These are phyloP conservation scores for Dusona sp. DNA, from an alignment of 2,888 invertebrate genomes.

Conservation along the genomic window DNA sequence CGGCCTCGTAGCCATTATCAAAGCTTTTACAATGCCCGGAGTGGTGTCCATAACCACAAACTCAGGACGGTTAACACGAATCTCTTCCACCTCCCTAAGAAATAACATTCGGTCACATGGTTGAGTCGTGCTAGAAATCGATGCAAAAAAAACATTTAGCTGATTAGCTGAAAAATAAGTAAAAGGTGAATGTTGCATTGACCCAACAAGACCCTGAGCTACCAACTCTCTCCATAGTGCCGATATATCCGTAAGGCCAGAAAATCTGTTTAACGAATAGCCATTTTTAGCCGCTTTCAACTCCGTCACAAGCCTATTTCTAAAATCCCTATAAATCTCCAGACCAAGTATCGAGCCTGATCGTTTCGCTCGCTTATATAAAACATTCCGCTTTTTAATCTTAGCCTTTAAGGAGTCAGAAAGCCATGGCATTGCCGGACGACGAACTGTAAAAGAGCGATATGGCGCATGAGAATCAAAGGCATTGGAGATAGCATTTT, in stretches of 20 bases:
- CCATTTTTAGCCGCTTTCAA: background rate
- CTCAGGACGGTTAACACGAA: rapidly evolving
- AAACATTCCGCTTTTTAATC: too few species aligned
- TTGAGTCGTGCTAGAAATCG: background rate
- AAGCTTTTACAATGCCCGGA: rapidly evolving
- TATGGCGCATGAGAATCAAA: too few species aligned
- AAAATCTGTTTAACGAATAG: background rate
- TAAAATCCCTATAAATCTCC: background rate
- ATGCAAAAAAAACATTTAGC: background rate
- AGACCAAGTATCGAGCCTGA: too few species aligned
- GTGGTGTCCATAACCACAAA: background rate
- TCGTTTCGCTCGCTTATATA: too few species aligned
- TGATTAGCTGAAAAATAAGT: background rate
- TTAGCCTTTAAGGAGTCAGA: too few species aligned
- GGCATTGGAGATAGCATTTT: too few species aligned
- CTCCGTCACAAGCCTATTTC: too few species aligned
- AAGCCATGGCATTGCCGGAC: too few species aligned
- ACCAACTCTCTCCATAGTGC: background rate
- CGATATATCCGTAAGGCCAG: background rate
- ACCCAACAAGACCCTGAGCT: background rate
- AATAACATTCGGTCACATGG: background rate
- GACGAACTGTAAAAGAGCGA: too few species aligned
- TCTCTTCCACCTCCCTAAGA: background rate
- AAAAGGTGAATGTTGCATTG: background rate
- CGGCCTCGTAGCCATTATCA: background rate